phyloP scores from a whole-genome alignment of 2,113 vertebrate species.

The Parotia lawesii region DNA sequence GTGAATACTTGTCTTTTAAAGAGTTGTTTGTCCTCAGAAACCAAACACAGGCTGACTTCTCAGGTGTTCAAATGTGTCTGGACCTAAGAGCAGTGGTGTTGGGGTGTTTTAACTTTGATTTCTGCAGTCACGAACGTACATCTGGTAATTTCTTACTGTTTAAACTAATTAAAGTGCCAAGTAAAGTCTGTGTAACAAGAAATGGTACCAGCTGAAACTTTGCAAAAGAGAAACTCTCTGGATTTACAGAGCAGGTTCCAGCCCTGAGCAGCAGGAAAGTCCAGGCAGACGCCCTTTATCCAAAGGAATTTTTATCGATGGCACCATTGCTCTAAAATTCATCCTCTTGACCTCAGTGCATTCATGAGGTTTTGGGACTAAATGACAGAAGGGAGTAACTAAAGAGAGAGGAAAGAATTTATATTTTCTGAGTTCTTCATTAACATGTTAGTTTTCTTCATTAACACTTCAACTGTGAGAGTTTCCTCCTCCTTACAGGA shows the following conservation, averaged over 20 bases:
- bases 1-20: neutral
- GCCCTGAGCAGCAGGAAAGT: rapidly evolving
- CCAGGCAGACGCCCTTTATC: rapidly evolving
- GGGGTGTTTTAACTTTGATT: neutral
- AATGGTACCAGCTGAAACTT: rapidly evolving
- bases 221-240: rapidly evolving
- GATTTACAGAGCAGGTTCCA: neutral
- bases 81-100: neutral
- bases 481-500: neutral
- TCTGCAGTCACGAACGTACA: neutral
- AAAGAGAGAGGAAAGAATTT: neutral
- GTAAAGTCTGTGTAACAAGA: rapidly evolving
- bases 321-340: no score
- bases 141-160: neutral
- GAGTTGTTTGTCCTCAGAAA: neutral
- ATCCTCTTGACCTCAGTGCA: no score
- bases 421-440: rapidly evolving
- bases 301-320: neutral
- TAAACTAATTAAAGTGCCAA: neutral
- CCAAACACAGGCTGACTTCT: neutral
- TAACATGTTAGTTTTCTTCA: neutral
- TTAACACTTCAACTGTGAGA: neutral
- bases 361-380: neutral
- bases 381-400: rapidly evolving
- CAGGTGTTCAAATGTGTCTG: neutral